Evolutionary conservation across 2,113 vertebrate species (phyloP).

Genomic region (Heteronetta atricapilla): DNA sequence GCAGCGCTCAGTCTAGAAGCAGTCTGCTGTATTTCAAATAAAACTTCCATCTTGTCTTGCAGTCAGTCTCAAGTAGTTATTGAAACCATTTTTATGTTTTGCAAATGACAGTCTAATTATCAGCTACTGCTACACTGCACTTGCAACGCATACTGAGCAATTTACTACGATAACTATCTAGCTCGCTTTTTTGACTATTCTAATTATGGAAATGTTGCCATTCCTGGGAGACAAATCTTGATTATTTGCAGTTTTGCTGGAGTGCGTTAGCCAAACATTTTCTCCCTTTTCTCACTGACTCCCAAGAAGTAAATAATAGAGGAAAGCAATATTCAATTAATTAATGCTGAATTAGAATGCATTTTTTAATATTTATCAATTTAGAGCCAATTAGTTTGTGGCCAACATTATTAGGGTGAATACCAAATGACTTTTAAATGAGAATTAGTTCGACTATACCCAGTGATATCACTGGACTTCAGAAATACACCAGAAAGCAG

Average conservation of each 20-base stretch:
- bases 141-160: constrained; percentile 36
- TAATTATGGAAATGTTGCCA: constrained; percentile 50
- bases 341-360: constrained; percentile 69
- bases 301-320: constrained; percentile 63
- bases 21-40: background rate
- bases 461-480: background rate
- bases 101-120: constrained; percentile 43
- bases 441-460: constrained; percentile 4
- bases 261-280: constrained; percentile 55
- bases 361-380: constrained; percentile 70
- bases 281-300: constrained; percentile 55
- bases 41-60: background rate
- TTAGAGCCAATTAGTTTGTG: constrained; percentile 69
- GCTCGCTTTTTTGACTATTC: constrained; percentile 44
- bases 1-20: background rate
- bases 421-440: constrained; percentile 37
- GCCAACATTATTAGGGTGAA: constrained; percentile 59
- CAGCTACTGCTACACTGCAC: background rate
- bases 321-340: constrained; percentile 74
- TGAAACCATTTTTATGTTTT: constrained; percentile 46
- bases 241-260: constrained; percentile 68
- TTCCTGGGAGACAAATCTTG: constrained; percentile 61
- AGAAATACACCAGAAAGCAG: background rate
- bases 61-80: background rate
- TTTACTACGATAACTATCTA: constrained; percentile 37